A percentile compares a stretch with the other conserved stretches of the same genome.
Conservation (phyloP, 2,888 invertebrate genomes). For the Stomorhina lunata region DNA sequence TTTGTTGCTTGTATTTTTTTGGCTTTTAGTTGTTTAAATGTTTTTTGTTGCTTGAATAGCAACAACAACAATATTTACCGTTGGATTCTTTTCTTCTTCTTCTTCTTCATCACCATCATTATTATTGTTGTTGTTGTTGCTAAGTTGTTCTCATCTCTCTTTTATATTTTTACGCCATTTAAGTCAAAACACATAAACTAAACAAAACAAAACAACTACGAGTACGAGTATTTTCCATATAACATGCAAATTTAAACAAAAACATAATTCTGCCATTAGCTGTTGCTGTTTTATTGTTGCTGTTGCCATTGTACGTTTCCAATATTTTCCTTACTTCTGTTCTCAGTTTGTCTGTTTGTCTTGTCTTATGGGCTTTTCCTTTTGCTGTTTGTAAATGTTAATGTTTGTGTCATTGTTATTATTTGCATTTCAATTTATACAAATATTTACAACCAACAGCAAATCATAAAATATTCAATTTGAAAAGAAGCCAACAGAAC, state of each 20-base stretch:
- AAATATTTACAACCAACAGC: conserved; percentile 49
- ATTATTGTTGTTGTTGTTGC: not conserved
- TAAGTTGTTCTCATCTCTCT: not conserved
- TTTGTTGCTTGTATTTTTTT: conserved; percentile 2
- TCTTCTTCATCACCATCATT: not conserved
- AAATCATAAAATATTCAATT: conserved; percentile 56
- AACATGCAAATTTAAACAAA: conserved; percentile 63
- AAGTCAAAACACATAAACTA: conserved; percentile 35
- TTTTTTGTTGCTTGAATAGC: conserved; percentile 47
- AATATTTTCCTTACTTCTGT: no score
- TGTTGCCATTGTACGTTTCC: conserved; percentile 29
- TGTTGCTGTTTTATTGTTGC: conserved; percentile 1
- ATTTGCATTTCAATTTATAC: conserved; percentile 56
- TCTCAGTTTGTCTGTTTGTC: conserved; percentile 38
- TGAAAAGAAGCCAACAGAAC: not conserved
- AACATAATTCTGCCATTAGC: conserved; percentile 64
- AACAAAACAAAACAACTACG: conserved; percentile 8
- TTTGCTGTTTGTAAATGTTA: conserved; percentile 42
- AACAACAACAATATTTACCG: conserved; percentile 52
- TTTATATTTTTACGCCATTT: not conserved
- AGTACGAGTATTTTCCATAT: conserved; percentile 28
- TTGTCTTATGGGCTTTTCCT: conserved; percentile 8
- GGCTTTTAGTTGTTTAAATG: conserved; percentile 10
- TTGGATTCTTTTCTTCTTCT: conserved; percentile 26
- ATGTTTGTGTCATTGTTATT: conserved; percentile 52